Percentiles rank a stretch among this genome's conserved stretches.
Evolutionary conservation across 2,888 invertebrate genomes (phyloP).

Genomic region (Diogma glabrata): DNA sequence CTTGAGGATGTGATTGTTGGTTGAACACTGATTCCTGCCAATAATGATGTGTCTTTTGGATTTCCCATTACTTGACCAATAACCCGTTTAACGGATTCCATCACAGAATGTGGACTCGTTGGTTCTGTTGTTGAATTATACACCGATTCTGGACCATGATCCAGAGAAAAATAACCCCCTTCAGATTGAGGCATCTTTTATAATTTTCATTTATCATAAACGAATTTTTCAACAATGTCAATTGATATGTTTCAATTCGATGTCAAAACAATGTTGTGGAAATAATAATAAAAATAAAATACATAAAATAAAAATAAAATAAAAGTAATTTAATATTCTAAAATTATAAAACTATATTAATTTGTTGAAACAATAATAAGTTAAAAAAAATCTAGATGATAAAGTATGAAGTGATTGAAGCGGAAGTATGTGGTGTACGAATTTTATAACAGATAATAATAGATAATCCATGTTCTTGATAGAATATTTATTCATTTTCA

Average conservation of each 20-base stretch:
- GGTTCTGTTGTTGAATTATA: conserved; percentile 39
- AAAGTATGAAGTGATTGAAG: too few species aligned
- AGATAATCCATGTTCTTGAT: too few species aligned
- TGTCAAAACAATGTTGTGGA: background rate
- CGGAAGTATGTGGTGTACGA: too few species aligned
- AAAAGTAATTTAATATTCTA: conserved; percentile 7
- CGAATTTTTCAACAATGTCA: background rate
- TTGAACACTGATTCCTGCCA: conserved; percentile 28
- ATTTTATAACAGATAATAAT: too few species aligned
- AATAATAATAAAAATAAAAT: conserved; percentile 1
- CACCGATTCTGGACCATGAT: conserved; percentile 29
- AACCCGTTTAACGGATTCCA: conserved; percentile 34
- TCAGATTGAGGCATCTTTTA: conserved; percentile 35
- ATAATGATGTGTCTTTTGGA: conserved; percentile 26
- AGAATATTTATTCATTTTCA: too few species aligned
- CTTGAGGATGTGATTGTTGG: conserved; percentile 33
- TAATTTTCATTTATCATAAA: background rate
- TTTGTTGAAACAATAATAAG: background rate
- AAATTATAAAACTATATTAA: background rate
- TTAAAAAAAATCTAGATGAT: conserved; percentile 1
- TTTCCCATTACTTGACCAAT: conserved; percentile 36
- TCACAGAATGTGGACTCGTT: conserved; percentile 33
- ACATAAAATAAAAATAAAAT: conserved; percentile 4
- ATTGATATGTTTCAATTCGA: too few species aligned
- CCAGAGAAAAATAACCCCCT: conserved; percentile 36